Conservation (phyloP, 2,888 invertebrate genomes). For the Uloborus plumipes region DNA sequence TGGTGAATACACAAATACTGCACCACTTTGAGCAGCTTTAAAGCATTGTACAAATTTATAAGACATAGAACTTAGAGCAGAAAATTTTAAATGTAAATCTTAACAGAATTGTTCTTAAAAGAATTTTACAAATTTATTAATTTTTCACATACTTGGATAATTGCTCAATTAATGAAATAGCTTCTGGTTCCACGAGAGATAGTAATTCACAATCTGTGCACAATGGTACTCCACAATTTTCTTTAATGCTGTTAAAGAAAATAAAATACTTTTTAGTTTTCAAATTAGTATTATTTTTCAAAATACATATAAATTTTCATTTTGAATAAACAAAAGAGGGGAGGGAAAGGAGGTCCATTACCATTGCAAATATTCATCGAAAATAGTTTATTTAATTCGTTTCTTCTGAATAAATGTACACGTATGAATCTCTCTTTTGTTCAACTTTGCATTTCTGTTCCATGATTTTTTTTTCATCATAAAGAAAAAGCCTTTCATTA, state of each 20-base stretch:
- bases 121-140: not conserved
- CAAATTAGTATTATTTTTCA: not conserved
- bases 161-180: slow-evolving; percentile 78
- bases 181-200: slow-evolving; percentile 79
- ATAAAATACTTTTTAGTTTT: slow-evolving; percentile 6
- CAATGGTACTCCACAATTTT: slow-evolving; percentile 50
- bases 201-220: slow-evolving; percentile 73
- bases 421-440: too few species aligned
- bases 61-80: not conserved
- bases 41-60: not conserved
- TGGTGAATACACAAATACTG: too few species aligned
- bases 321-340: not conserved
- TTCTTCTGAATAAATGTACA: too few species aligned
- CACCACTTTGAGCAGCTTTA: too few species aligned
- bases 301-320: not conserved
- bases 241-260: slow-evolving; percentile 32
- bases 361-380: too few species aligned
- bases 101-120: not conserved
- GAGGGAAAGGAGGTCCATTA: too few species aligned
- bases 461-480: too few species aligned
- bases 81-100: not conserved
- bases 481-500: too few species aligned
- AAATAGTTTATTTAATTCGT: too few species aligned
- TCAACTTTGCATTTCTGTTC: too few species aligned
- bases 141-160: slow-evolving; percentile 76